A percentile compares a stretch with the other conserved stretches of the same genome.
phyloP scores from a whole-genome alignment of 2,113 vertebrate genomes.

The Scortum barcoo region DNA sequence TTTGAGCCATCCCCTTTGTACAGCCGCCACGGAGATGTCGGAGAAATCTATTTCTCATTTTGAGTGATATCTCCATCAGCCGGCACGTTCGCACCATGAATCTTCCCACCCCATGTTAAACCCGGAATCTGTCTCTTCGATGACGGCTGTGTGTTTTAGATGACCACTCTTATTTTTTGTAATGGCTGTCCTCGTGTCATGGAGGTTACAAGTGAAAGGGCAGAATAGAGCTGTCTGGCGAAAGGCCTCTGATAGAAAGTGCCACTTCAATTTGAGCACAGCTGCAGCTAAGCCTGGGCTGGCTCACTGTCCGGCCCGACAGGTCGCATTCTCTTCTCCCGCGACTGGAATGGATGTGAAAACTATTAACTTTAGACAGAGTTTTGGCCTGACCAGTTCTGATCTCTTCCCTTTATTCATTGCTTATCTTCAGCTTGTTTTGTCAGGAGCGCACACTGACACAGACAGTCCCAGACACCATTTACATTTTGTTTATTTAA shows the following conservation, averaged over 20 bases:
- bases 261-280: constrained; percentile 80
- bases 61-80: constrained; percentile 73
- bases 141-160: constrained; percentile 67
- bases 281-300: constrained; percentile 72
- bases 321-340: constrained; percentile 76
- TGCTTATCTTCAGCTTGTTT: constrained; percentile 58
- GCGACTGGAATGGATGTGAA: constrained; percentile 78
- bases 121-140: constrained; percentile 62
- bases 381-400: constrained; percentile 66
- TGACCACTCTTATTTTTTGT: constrained; percentile 73
- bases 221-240: constrained; percentile 78
- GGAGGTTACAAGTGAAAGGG: constrained; percentile 69
- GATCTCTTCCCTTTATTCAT: constrained; percentile 45
- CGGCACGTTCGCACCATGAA: constrained; percentile 54
- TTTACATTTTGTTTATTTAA: constrained; percentile 53
- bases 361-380: constrained; percentile 79
- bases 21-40: constrained; percentile 56
- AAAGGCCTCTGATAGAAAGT: constrained; percentile 80
- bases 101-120: constrained; percentile 56
- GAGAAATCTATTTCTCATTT: constrained; percentile 70
- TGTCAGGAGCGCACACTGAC: constrained; percentile 45
- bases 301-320: constrained; percentile 78
- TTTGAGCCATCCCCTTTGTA: constrained; percentile 62
- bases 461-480: constrained; percentile 30
- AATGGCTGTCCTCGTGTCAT: constrained; percentile 60